These are phyloP conservation scores for Barnardius zonarius DNA, from an alignment of 2,113 vertebrate species.

Conservation along the genomic window DNA sequence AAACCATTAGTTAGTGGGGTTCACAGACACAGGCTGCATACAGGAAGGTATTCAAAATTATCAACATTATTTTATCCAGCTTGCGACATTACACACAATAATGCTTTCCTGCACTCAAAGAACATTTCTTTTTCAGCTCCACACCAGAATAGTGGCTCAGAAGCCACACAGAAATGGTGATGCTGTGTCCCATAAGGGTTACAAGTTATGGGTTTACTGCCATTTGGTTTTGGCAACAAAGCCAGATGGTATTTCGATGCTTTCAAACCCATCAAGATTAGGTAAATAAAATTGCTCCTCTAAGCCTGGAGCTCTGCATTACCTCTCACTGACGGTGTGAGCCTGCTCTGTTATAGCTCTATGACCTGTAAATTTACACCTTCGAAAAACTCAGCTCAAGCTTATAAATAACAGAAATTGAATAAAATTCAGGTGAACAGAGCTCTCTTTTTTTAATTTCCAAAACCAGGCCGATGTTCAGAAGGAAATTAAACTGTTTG, in stretches of 20 bases:
- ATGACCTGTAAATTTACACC: background rate
- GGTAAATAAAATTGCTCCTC: background rate
- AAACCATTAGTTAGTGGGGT: background rate
- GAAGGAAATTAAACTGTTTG: background rate
- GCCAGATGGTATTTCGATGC: background rate
- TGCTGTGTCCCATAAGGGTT: background rate
- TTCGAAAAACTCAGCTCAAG: background rate
- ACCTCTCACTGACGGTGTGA: background rate
- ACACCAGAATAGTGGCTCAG: background rate
- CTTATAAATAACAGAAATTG: background rate
- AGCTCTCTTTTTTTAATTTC: background rate
- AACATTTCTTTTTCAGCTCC: background rate
- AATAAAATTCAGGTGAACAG: background rate
- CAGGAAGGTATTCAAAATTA: background rate
- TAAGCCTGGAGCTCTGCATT: background rate
- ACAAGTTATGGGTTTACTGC: background rate
- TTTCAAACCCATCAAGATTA: background rate
- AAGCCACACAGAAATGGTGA: background rate
- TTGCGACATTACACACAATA: background rate
- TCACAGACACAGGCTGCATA: background rate
- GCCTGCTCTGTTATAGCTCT: background rate
- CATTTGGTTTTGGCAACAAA: background rate
- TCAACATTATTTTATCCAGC: background rate
- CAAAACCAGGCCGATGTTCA: background rate
- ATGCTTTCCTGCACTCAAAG: background rate